These are phyloP conservation scores for Ploceus nigricollis DNA, from an alignment of 2,113 vertebrate genomes.

Conservation along the genomic window DNA sequence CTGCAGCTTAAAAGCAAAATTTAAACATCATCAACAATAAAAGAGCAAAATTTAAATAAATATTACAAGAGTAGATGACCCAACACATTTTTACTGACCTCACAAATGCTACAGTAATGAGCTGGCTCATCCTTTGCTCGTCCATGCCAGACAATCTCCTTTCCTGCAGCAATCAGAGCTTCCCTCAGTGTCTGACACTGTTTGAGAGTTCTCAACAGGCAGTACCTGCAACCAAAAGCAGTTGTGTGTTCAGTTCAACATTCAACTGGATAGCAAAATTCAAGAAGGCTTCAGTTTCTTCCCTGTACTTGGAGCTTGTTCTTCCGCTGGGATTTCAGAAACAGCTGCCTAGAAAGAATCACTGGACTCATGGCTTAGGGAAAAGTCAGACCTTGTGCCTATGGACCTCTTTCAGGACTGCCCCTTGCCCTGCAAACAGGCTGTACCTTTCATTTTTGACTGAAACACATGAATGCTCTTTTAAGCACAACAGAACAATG, in stretches of 20 bases:
- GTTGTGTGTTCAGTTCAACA: neutral
- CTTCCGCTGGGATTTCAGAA: neutral
- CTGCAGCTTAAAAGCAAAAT: neutral
- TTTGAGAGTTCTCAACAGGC: constrained; percentile 95
- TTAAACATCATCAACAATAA: neutral
- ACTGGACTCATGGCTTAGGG: neutral
- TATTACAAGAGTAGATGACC: neutral
- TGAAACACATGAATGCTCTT: neutral
- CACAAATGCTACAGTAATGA: constrained; percentile 98
- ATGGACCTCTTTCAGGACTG: neutral
- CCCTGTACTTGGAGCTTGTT: neutral
- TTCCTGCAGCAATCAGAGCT: constrained; percentile 86
- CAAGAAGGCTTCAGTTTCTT: neutral
- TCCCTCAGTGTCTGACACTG: constrained; percentile 96
- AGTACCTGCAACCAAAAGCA: constrained; percentile 80
- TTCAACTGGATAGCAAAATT: neutral
- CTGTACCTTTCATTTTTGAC: neutral
- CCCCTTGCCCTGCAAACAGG: neutral
- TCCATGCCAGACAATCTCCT: constrained; percentile 90
- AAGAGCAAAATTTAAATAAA: neutral
- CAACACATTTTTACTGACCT: constrained; percentile 74
- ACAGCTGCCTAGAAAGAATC: neutral
- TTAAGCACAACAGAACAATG: neutral
- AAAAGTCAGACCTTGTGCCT: neutral
- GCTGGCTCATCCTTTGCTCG: constrained; percentile 93